Evolutionary conservation across 2,888 invertebrate species (phyloP), one percentile per base, ranked within the genome.

Genomic region (Elmis aenea): DNA sequence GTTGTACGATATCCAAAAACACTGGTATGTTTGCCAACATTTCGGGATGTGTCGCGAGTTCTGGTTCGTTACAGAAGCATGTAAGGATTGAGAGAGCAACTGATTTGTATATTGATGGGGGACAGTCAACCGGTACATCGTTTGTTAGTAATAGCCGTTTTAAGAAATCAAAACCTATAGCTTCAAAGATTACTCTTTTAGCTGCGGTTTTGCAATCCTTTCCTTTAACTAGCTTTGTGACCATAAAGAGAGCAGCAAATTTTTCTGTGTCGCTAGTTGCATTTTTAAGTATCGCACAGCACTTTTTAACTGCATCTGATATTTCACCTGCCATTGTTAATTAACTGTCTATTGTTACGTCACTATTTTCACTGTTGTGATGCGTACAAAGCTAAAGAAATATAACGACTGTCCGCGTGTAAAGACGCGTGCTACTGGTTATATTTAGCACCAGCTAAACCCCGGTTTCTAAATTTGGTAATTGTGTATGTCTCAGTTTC

Each of bases 241-340:
- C 89, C 83, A 92, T 85, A 64, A 92, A 90, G 29, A 93, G 74
- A 1, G 85, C 89, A 22, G 92, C 91, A 64, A 93, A 90, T 64
- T 89, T 91, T 66, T 92, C 91, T 1, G 90, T 90, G 66, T 93
- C 92, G 62, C 79, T 84, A 56, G 79, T 78, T 6, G 89, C 85
- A 57, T 77, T 77, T 65, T 85, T 83, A 50, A 93, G 67, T 56
- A 90, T 82, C 43, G 79, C 77, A 51, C 84, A 80, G 70, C 90
- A 90, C 75, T 89, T 88, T 66, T 85, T 81, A 46, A 92, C 85
- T 44, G 84, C 77, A 58, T 89, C 89, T 48, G 88, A 83, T 65
- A 87, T 74, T 52, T 68, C 62, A 33, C 64, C 67, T 51, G 66
- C 59, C 67, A 66, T 66, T 38, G 32, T 47, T 38, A 24, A 22